These are phyloP conservation scores for Pterophyllum scalare DNA, from an alignment of 2,113 vertebrate genomes.

Conservation along the genomic window DNA sequence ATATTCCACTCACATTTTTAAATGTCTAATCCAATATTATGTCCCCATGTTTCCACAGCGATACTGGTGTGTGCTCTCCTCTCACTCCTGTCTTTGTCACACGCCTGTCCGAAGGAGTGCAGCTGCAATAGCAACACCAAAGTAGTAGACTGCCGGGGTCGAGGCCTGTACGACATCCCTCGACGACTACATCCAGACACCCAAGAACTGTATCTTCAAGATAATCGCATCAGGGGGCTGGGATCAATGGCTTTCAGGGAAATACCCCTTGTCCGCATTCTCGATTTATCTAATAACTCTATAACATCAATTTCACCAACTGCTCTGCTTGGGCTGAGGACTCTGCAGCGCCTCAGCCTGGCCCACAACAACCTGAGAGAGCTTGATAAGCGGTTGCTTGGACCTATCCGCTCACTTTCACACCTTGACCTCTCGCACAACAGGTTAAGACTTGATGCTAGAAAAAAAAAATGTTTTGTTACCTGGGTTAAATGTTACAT, in stretches of 20 bases:
- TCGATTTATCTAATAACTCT: slow-evolving; percentile 94
- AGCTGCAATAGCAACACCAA: slow-evolving; percentile 84
- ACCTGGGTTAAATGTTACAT: background rate
- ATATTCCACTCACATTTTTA: background rate
- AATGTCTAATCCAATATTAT: background rate
- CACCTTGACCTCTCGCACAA: slow-evolving; percentile 93
- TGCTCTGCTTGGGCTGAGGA: slow-evolving; percentile 85
- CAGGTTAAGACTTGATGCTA: slow-evolving; percentile 62
- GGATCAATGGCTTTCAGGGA: slow-evolving; percentile 86
- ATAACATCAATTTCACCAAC: slow-evolving; percentile 86
- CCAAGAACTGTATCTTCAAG: slow-evolving; percentile 88
- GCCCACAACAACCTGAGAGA: slow-evolving; percentile 89
- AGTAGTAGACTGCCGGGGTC: slow-evolving; percentile 89
- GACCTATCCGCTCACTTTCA: slow-evolving; percentile 85
- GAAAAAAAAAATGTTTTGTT: background rate
- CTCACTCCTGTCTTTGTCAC: slow-evolving; percentile 51
- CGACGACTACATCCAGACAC: slow-evolving; percentile 84
- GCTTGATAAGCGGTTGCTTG: slow-evolving; percentile 88
- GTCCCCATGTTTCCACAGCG: slow-evolving; percentile 76
- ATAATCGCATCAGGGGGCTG: slow-evolving; percentile 90
- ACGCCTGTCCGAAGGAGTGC: slow-evolving; percentile 88
- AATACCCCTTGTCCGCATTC: slow-evolving; percentile 83
- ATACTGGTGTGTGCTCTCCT: slow-evolving; percentile 74
- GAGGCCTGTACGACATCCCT: slow-evolving; percentile 89
- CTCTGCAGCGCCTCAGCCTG: slow-evolving; percentile 87